These are phyloP conservation scores for Microcebus tavaratra DNA, from an alignment of 2,113 vertebrate species.

Conservation along the genomic window DNA sequence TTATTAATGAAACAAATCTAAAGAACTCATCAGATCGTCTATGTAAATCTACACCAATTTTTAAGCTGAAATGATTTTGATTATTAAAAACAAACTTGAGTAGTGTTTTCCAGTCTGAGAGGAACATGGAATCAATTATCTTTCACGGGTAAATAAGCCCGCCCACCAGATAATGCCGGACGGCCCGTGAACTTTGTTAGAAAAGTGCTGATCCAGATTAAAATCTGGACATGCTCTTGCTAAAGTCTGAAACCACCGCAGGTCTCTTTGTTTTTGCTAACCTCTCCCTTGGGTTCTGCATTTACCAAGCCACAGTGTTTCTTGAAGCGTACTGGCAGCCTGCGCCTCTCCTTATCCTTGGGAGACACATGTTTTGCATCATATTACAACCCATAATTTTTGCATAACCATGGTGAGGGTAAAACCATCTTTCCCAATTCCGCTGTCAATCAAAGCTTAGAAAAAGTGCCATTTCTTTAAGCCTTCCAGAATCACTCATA, in stretches of 20 bases:
- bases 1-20: not conserved
- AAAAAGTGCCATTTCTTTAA: not conserved
- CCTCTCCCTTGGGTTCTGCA: not conserved
- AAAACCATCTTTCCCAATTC: not conserved
- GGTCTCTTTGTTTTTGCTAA: not conserved
- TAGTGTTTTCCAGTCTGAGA: not conserved
- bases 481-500: not conserved
- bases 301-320: constrained; percentile 50
- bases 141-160: not conserved
- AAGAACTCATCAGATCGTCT: not conserved
- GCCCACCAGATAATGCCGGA: not conserved
- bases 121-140: constrained; percentile 33
- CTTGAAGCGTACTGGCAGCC: constrained; percentile 38
- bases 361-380: constrained; percentile 76
- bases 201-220: not conserved
- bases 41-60: not conserved
- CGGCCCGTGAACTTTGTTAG: not conserved
- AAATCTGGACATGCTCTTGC: not conserved
- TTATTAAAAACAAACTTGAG: constrained; percentile 37
- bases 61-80: constrained; percentile 26
- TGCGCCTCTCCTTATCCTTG: constrained; percentile 69
- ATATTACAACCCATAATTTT: constrained; percentile 63
- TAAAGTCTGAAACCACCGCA: not conserved
- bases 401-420: constrained; percentile 73
- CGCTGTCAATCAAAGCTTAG: not conserved